Base-by-base conservation (phyloP, 2,888 invertebrate genomes). In the Meteorus colon region DNA sequence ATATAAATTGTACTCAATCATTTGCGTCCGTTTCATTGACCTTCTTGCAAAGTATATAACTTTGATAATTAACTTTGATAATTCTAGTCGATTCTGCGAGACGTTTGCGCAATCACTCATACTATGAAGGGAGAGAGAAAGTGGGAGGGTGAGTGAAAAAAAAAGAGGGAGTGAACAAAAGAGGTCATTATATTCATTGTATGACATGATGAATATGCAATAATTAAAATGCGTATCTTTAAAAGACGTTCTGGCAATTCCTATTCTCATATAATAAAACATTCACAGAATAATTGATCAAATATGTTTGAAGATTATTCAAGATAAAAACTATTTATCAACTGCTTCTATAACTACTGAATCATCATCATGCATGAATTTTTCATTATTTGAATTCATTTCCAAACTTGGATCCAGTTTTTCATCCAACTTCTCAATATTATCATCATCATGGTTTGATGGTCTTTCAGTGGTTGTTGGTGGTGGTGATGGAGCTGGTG, bases 351-450 rank as follows among this genome's bases (percentile, higher is more conserved):
- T 68, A 45, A 78, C 75, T n/a, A 85, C 80, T 29, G 80, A 81
- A 65, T 85, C 83, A 19, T 84, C 74, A 31, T 84, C 81, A 16
- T 82, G 63, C 55, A 66, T 71, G 41, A 60, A 16, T 1, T 75
- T 65, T 5, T n/a, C 70, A 3, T 66, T 37, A 8, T 51, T 74
- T 8, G 77, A 65, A 37, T 80, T 78, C 67, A 8, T 78, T 29
- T 81, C 80, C 31, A 74, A 75, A 24, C 63, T 75, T 0, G 82
- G 80, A 2, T 85, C 84, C 12, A 83, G 55, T 78, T 85, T 84
- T 41, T 81, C 77, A 63, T 86, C 86, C 62, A 86, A 77, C 55
- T 84, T 86, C 68, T 86, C 86, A 48, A 85, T 81, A 1, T 82
- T 81, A 72, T 82, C 84, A 63, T 84, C 84, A 31, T 74, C 78